A percentile compares a stretch with the other conserved stretches of the same genome.
Evolutionary conservation across 2,113 vertebrate genomes (phyloP).

Genomic region (Solea senegalensis): DNA sequence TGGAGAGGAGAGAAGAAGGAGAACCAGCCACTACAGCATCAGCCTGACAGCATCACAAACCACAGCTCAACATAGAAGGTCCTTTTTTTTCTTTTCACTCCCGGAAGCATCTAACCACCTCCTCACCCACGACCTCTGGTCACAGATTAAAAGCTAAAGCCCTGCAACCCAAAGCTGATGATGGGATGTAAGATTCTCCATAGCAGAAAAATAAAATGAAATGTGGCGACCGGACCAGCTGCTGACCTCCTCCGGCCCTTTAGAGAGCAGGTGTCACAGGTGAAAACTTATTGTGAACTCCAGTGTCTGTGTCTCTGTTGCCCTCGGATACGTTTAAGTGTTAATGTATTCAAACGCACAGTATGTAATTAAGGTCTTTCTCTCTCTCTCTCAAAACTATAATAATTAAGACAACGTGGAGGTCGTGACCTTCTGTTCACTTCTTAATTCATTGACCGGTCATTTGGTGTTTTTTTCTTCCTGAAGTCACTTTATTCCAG

Average conservation of each 20-base stretch:
- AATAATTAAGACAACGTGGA: too few species aligned
- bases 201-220: conserved; percentile 56
- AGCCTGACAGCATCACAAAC: conserved; percentile 16
- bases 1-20: conserved; percentile 9
- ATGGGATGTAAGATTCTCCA: conserved; percentile 53
- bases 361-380: too few species aligned
- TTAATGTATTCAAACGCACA: too few species aligned
- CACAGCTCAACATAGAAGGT: conserved; percentile 15
- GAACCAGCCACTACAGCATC: conserved; percentile 20
- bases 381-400: too few species aligned
- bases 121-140: conserved; percentile 36
- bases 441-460: too few species aligned
- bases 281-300: conserved; percentile 29
- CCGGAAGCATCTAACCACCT: conserved; percentile 40
- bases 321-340: neutral
- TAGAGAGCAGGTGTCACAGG: conserved; percentile 49
- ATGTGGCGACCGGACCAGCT: conserved; percentile 54
- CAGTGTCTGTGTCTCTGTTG: conserved; percentile 2
- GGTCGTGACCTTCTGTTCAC: too few species aligned
- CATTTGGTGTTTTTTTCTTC: too few species aligned
- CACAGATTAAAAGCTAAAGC: conserved; percentile 57
- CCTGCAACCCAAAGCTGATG: conserved; percentile 38
- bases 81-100: conserved; percentile 16
- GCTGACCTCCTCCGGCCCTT: conserved; percentile 64
- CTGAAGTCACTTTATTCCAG: too few species aligned